Conservation (phyloP, 2,888 invertebrate species). For the Hetaerina titia region DNA sequence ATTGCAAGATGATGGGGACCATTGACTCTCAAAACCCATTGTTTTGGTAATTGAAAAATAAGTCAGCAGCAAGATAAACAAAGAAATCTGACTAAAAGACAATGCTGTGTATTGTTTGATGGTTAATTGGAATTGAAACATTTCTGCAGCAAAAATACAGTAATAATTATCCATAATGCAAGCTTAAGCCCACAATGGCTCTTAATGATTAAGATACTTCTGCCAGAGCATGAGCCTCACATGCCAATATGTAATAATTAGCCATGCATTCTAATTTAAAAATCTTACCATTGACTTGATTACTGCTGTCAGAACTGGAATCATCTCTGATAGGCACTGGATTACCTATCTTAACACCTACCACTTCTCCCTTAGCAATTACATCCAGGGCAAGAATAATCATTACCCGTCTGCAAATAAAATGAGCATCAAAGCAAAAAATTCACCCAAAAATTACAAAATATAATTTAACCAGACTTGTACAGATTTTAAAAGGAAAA, state of each 20-base stretch:
- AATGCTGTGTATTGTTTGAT: no score
- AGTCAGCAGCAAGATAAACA: no score
- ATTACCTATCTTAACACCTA: slow-evolving; percentile 88
- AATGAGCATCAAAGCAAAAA: slow-evolving; percentile 51
- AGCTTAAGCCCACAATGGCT: no score
- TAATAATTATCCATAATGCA: no score
- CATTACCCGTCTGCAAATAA: slow-evolving; percentile 86
- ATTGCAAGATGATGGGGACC: no score
- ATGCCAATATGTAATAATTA: not conserved
- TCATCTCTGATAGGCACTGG: slow-evolving; percentile 80
- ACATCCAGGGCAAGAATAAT: slow-evolving; percentile 90
- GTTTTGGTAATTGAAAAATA: no score
- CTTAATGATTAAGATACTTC: no score
- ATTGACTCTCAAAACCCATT: no score
- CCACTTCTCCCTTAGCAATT: slow-evolving; percentile 84
- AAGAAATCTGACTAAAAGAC: no score
- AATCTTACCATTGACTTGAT: slow-evolving; percentile 70
- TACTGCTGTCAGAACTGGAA: slow-evolving; percentile 71
- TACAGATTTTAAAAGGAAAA: not conserved
- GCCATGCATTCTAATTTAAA: not conserved
- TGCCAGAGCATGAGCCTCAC: no score
- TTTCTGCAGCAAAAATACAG: no score
- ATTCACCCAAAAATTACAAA: not conserved
- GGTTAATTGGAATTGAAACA: no score
- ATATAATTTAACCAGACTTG: not conserved